Evolutionary conservation across 2,113 vertebrate genomes (phyloP), one percentile per base, ranked within the genome.

Genomic region (Rhadina sibilatrix): DNA sequence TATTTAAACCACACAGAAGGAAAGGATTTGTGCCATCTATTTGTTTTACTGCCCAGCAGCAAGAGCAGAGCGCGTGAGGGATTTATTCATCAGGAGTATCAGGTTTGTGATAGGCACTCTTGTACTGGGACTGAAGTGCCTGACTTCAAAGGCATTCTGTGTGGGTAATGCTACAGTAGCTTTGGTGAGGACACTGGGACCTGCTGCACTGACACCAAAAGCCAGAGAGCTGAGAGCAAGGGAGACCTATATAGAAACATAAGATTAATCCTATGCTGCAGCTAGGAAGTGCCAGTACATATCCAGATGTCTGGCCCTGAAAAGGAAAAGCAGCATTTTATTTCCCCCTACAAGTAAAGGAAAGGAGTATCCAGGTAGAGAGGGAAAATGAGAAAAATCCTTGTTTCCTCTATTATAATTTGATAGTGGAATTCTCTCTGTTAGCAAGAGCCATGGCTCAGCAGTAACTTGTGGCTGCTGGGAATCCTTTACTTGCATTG

Each of bases 1-100:
- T 84, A 22, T 79, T 92, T 83, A 90, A 84, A 84, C 12, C 6
- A 3, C 47, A 69, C 11, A 38, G 17, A 66, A n/a, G 17, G 50
- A 70, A 77, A 44, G 35, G 23, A 42, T 77, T 83, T 80, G 54
- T 70, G 71, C n/a, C 61, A 63, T 50, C 31, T 37, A n/a, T 87
- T 84, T 75, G 54, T 70, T 83, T 68, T 72, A 46, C 57, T 76
- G 23, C n/a, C n/a, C 3, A 3, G 79, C 22, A 71, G 38, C 0
- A 2, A 80, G 59, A 74, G 47, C 33, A 35, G 33, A 88, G 30
- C 0, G 0, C 31, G 0, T 0, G 1, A 70, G n/a, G 37, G 83
- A 68, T 91, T 83, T 77, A 44, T 77, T 83, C 0, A 0, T 18
- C 0, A 0, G 31, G 37, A 74, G 5, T 4, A 22, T 40, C 59